Conservation (phyloP, 1,140 invertebrate species). For the Manduca sexta region DNA sequence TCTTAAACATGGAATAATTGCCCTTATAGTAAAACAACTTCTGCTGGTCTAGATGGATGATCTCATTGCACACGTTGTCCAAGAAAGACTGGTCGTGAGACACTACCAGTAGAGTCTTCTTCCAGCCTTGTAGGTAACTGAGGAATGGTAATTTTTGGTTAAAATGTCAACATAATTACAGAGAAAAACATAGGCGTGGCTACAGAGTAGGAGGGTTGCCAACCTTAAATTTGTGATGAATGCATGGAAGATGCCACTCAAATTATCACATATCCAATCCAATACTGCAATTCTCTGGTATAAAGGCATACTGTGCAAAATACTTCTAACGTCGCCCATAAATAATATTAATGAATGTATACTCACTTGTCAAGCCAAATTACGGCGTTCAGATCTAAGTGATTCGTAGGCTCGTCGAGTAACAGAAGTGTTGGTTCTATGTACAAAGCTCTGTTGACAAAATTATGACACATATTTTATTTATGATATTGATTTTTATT, state of each 20-base stretch:
- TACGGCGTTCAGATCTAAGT: constrained; percentile 97
- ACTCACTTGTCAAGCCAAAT: constrained; percentile 98
- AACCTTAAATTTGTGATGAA: no score
- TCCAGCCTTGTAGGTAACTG: constrained; percentile 96
- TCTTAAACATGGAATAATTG: constrained; percentile 99
- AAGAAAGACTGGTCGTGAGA: constrained; percentile 99
- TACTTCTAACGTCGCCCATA: no score
- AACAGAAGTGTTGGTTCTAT: constrained; percentile 95
- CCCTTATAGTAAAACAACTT: constrained; percentile 98
- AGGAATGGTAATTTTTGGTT: no score
- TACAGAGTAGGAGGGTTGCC: no score
- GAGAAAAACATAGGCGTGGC: no score
- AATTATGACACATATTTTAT: constrained; percentile 4
- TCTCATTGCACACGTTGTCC: constrained; percentile 99
- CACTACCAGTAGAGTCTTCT: constrained; percentile 97
- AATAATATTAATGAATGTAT: no score
- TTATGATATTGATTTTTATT: no score
- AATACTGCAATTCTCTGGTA: no score
- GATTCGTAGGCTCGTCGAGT: constrained; percentile 97
- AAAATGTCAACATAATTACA: no score
- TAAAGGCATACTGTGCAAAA: no score
- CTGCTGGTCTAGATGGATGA: constrained; percentile 96
- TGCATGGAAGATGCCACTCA: no score
- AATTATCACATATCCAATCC: no score
- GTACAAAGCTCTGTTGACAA: constrained; percentile 80